Evolutionary conservation across 2,113 vertebrate genomes (phyloP).

Genomic region (Zeus faber): DNA sequence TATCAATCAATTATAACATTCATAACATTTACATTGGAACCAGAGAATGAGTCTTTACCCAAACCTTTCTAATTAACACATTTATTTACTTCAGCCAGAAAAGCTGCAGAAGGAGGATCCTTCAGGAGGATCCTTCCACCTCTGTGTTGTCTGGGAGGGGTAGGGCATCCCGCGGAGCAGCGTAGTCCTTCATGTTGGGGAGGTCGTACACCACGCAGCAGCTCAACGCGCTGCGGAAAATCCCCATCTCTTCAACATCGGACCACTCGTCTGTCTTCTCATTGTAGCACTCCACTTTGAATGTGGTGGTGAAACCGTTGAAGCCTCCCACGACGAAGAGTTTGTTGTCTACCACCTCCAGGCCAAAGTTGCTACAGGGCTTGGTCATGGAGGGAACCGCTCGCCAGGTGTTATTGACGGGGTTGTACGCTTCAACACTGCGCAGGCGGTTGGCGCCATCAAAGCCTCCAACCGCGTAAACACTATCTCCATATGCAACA

Average conservation of each 20-base stretch:
- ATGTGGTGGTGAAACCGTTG: slow-evolving; percentile 31
- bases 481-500: no score
- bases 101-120: no score
- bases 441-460: slow-evolving; percentile 74
- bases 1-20: no score
- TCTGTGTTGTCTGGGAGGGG: background rate
- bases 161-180: background rate
- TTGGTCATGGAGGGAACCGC: slow-evolving; percentile 78
- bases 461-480: no score
- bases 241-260: slow-evolving; percentile 63
- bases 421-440: slow-evolving; percentile 76
- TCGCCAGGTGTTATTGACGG: slow-evolving; percentile 75
- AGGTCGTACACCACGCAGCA: slow-evolving; percentile 84
- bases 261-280: slow-evolving; percentile 69
- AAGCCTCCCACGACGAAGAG: slow-evolving; percentile 60
- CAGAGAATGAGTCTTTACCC: no score
- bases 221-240: slow-evolving; percentile 79
- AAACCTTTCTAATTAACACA: no score
- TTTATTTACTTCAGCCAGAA: no score
- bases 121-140: no score
- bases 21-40: no score
- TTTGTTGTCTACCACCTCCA: slow-evolving; percentile 69
- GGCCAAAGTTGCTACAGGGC: slow-evolving; percentile 85
- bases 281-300: slow-evolving; percentile 46
- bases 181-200: slow-evolving; percentile 73